These are phyloP conservation scores for Chiloscyllium punctatum DNA, from an alignment of 2,797 vertebrate species.

Conservation along the genomic window DNA sequence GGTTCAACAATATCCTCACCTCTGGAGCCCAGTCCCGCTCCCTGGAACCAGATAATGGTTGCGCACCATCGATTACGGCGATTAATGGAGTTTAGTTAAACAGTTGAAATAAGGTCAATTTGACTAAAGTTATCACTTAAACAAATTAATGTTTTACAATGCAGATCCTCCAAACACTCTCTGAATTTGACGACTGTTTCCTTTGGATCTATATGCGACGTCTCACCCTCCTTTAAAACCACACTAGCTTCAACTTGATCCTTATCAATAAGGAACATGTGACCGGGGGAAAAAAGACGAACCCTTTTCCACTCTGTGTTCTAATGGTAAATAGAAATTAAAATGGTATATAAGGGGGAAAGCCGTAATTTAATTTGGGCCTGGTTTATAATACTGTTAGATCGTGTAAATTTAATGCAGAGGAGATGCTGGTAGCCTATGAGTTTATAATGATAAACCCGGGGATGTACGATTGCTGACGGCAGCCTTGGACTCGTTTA, in stretches of 20 bases:
- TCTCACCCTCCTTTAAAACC: neutral
- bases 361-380: too few species aligned
- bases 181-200: neutral
- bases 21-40: neutral
- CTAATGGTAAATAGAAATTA: too few species aligned
- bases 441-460: too few species aligned
- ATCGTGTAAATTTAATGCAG: too few species aligned
- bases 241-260: neutral
- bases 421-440: too few species aligned
- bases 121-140: neutral
- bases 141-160: neutral
- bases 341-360: too few species aligned
- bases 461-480: too few species aligned
- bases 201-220: neutral
- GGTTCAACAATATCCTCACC: neutral
- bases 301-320: too few species aligned
- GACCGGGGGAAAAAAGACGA: neutral
- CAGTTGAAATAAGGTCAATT: neutral
- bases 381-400: too few species aligned
- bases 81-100: neutral
- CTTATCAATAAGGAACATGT: neutral
- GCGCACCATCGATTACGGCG: too few species aligned
- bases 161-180: neutral
- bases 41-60: too few species aligned
- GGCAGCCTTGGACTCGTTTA: too few species aligned